phyloP scores from a whole-genome alignment of 2,113 vertebrate species.

The Gracilinanus agilis region DNA sequence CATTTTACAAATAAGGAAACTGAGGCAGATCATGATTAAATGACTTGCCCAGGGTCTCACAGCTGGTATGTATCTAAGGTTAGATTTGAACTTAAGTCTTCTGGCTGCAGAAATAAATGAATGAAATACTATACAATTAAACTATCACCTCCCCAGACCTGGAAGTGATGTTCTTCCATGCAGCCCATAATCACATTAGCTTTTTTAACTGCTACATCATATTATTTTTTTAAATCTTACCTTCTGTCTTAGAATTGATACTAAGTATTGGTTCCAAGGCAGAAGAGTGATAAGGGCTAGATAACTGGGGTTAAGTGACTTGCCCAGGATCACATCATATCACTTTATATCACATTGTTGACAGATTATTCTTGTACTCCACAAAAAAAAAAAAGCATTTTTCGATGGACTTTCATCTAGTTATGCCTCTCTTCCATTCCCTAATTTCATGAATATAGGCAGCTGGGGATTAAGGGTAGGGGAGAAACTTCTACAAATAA shows the following conservation, averaged over 20 bases:
- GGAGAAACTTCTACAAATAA: neutral
- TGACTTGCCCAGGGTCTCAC: too few relatives aligned
- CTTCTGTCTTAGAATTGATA: too few relatives aligned
- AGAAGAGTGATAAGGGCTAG: too few relatives aligned
- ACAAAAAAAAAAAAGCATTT: neutral
- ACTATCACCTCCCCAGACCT: neutral
- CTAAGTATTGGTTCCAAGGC: too few relatives aligned
- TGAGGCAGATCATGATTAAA: neutral
- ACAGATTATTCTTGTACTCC: neutral
- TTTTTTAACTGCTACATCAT: too few relatives aligned
- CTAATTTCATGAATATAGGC: neutral
- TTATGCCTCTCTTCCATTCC: neutral
- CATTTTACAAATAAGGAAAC: neutral
- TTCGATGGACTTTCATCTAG: neutral
- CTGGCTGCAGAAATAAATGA: neutral
- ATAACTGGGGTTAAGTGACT: too few relatives aligned
- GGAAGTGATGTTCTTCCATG: neutral
- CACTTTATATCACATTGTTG: neutral
- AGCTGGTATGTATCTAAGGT: neutral
- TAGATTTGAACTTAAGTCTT: too few relatives aligned
- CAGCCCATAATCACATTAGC: neutral
- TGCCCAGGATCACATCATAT: too few relatives aligned
- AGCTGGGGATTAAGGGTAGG: neutral
- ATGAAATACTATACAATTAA: neutral
- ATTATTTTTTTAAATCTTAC: too few relatives aligned